Base-by-base conservation (phyloP, 2,888 invertebrate genomes). In the Lasioglossum lativentre region DNA sequence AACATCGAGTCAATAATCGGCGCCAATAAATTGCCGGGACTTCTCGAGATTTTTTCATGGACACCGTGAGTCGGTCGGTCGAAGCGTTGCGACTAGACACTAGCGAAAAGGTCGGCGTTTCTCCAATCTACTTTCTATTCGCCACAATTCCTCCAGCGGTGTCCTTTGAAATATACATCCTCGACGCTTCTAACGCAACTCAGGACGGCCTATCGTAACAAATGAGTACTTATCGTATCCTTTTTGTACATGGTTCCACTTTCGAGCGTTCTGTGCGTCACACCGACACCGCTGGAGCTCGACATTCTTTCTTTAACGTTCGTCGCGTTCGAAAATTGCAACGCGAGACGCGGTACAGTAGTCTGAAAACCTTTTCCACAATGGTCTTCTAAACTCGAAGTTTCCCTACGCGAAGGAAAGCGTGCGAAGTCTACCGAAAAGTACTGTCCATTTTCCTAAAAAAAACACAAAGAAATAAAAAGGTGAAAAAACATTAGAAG, bases 201-300 rank as follows among this genome's bases (percentile, higher is more conserved):
- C 75, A 78, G 85, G 85, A 85, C 85, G 85, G 85, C 78, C 78
- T 78, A 83, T 85, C 71, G 42, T 66, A 85, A 83, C 71, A 75
- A 85, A 85, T 47, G 23, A 83, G 83, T 75, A 66, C 85, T 78
- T 68, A 45, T 83, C 72, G 40, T 56, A 56, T 40, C 68, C 66
- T 38, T 63, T 85, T 78, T 78, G 83, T 78, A 84, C 78, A 68
- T 47, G 38, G 23, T 74, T 71, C 56, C 30, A 74, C 59, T 30
- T 68, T 71, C 74, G 27, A 30, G 45, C 70, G 73, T 72, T 52
- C 68, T 19, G 66, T 42, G 47, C 66, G 23, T 47, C 19, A 23
- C 30, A 19, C 0, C 27, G 30, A 47, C 38, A 27, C 23, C n/a
- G n/a, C 71, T 34, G 45, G 47, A 72, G 72, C 19, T 45, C 5